Conservation (phyloP, 2,113 vertebrate genomes). For the Neopipo cinnamomea region DNA sequence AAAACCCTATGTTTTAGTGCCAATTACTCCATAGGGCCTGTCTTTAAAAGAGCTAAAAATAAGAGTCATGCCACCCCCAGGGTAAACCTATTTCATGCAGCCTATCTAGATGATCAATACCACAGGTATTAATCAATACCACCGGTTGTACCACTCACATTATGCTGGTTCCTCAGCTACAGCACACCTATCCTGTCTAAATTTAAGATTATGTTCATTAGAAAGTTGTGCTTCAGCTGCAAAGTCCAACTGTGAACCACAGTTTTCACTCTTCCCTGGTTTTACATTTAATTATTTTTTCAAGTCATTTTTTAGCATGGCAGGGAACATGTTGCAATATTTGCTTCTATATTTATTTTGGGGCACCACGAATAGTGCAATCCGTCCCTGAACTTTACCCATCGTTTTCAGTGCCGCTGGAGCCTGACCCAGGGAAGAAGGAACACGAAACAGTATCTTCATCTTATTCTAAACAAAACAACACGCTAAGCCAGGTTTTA, state of each 20-base stretch:
- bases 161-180: neutral
- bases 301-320: neutral
- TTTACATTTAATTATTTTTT: neutral
- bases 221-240: neutral
- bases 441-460: neutral
- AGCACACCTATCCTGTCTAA: neutral
- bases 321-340: conserved; percentile 34
- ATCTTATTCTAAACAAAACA: neutral
- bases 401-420: neutral
- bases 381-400: conserved; percentile 52
- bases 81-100: neutral
- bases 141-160: neutral
- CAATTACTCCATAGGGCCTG: neutral
- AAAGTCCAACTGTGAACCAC: neutral
- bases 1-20: neutral
- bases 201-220: neutral
- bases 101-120: neutral
- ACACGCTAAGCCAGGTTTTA: neutral
- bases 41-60: neutral
- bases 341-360: conserved; percentile 46
- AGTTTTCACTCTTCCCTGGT: neutral
- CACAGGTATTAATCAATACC: neutral
- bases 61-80: neutral
- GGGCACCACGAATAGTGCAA: neutral
- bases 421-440: neutral